Percentiles rank a stretch among this genome's conserved stretches.
phyloP scores from a whole-genome alignment of 2,113 vertebrate genomes.

The Crotalus horridus region DNA sequence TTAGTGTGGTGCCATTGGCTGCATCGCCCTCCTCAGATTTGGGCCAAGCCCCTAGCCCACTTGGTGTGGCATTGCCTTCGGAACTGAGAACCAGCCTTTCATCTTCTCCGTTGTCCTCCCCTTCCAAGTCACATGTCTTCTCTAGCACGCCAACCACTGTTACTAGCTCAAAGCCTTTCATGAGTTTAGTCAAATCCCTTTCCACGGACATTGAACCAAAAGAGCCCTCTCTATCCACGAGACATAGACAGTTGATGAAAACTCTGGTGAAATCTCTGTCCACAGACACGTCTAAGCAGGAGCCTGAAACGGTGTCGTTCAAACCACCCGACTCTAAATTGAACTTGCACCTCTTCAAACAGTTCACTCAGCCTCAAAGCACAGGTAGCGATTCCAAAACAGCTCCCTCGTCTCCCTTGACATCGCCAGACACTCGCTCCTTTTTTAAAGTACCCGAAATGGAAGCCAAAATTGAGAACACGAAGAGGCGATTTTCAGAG shows the following conservation, averaged over 20 bases:
- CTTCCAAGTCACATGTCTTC: conserved; percentile 75
- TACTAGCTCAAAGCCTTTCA: conserved; percentile 83
- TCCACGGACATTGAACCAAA: conserved; percentile 91
- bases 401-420: conserved; percentile 91
- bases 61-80: conserved; percentile 64
- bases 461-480: conserved; percentile 97
- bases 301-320: conserved; percentile 74
- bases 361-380: conserved; percentile 92
- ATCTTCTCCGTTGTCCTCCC: conserved; percentile 77
- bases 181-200: conserved; percentile 90
- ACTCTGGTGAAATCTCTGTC: conserved; percentile 95
- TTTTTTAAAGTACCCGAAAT: conserved; percentile 99
- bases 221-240: conserved; percentile 71
- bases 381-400: conserved; percentile 91
- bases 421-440: conserved; percentile 88
- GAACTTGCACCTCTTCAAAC: conserved; percentile 95
- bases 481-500: conserved; percentile 91
- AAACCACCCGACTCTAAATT: conserved; percentile 85
- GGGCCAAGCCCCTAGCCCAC: conserved; percentile 59
- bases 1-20: conserved; percentile 69
- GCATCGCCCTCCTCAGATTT: conserved; percentile 69
- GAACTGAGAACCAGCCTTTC: conserved; percentile 73
- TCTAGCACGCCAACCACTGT: conserved; percentile 65
- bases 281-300: conserved; percentile 86
- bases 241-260: conserved; percentile 95